A percentile compares a stretch with the other conserved stretches of the same genome.
Conservation (phyloP, 23 tunicate species). For the Halocynthia roretzi region DNA sequence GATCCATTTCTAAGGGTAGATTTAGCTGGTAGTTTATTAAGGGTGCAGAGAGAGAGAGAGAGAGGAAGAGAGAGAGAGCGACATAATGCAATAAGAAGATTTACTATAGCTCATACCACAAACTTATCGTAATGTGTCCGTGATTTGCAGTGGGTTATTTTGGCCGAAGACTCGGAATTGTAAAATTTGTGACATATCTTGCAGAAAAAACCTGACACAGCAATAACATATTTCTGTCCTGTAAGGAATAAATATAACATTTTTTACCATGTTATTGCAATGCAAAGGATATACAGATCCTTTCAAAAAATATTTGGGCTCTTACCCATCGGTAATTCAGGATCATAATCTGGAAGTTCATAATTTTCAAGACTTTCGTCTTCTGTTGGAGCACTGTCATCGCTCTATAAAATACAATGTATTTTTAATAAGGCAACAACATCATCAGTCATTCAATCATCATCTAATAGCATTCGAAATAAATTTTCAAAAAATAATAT, state of each 20-base stretch:
- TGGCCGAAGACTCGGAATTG: slow-evolving; percentile 80
- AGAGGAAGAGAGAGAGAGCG: not conserved
- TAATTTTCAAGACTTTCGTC: slow-evolving; percentile 69
- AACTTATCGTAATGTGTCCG: slow-evolving; percentile 74
- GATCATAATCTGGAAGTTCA: slow-evolving; percentile 70
- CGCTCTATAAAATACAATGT: no score
- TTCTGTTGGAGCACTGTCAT: slow-evolving; percentile 11
- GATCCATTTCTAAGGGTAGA: slow-evolving; percentile 62
- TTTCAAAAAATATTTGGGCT: not conserved
- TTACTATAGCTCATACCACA: slow-evolving; percentile 37
- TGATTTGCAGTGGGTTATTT: slow-evolving; percentile 84
- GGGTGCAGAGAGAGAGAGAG: not conserved
- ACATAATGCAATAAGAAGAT: not conserved
- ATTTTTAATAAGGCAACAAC: slow-evolving; percentile 11
- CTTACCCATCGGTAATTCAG: slow-evolving; percentile 63
- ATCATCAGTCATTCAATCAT: slow-evolving; percentile 25
- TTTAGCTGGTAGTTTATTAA: not conserved
- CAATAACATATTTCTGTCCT: slow-evolving; percentile 86
- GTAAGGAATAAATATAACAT: not conserved
- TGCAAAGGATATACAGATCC: no score
- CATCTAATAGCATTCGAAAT: slow-evolving; percentile 19
- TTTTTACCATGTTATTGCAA: not conserved
- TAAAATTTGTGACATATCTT: slow-evolving; percentile 92
- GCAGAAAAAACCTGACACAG: slow-evolving; percentile 92
- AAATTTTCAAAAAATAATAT: not conserved